Evolutionary conservation across 2,797 vertebrate genomes (phyloP), one percentile per base, ranked within the genome.

Genomic region (Acipenser oxyrinchus): DNA sequence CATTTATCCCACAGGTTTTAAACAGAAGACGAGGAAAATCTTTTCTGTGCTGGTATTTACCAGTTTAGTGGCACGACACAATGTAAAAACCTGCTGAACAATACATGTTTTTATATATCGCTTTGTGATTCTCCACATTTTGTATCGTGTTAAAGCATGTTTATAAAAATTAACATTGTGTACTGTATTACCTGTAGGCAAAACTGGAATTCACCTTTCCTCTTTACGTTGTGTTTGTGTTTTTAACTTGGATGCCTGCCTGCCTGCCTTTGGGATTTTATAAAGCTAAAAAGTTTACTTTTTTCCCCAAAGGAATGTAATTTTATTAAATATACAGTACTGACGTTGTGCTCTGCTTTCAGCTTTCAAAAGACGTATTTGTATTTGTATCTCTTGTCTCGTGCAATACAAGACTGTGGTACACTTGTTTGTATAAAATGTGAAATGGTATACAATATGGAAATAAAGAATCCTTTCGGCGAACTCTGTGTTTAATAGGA

Each of bases 31-130:
- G 77, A 81, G 78, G 81, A 81, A 78, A 76, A 5, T 10, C 3
- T 74, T 64, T 71, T 70, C 76, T 80, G 74, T 87, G 81, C 73
- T 82, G 79, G 82, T 79, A 73, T 81, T 72, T 76, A 77, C 74
- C 76, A 81, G 77, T 74, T 83, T 80, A 78, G 77, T 81, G 58
- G 75, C 84, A 86, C 84, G 89, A 85, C 84, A 83, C 78, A 84
- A 78, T 82, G 84, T 86, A 82, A 75, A n/a, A 61, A 83, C 71
- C 72, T 86, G 77, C 71, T 82, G 77, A 86, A 85, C 71, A 89
- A 90, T 88, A 90, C 84, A 88, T 88, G 84, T 89, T 90, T 90
- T 87, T 90, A 88, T 78, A 78, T 75, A 83, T 67, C 53, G 52
- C 10, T 51, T 51, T 55, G 52, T 55, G n/a, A 55, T 7, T 55